Percentiles rank a stretch among this genome's conserved stretches.
These are phyloP conservation scores for Orchesella flavescens DNA, from an alignment of 2,888 invertebrate species.

Conservation along the genomic window DNA sequence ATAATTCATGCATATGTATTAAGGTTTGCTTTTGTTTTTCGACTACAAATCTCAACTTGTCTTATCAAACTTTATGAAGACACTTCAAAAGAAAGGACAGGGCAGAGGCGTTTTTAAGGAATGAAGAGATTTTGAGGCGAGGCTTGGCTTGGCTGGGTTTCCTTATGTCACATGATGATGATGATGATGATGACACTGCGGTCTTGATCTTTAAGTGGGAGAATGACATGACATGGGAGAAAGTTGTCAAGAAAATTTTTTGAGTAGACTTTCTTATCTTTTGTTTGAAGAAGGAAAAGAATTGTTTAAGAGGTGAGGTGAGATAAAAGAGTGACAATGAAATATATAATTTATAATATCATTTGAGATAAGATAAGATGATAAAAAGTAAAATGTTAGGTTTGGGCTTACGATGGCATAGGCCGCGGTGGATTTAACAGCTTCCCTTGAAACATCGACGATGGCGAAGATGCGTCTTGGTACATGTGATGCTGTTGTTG, in stretches of 20 bases:
- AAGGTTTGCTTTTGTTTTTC: too few relatives aligned
- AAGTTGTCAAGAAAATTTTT: not conserved
- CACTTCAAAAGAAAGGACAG: slow-evolving; percentile 21
- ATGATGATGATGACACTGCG: slow-evolving; percentile 25
- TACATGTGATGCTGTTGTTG: slow-evolving; percentile 54
- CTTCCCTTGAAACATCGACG: slow-evolving; percentile 71
- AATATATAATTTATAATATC: not conserved
- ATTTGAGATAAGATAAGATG: not conserved
- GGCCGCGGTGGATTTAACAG: slow-evolving; percentile 71
- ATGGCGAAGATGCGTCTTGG: slow-evolving; percentile 70
- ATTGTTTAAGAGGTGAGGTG: slow-evolving; percentile 12
- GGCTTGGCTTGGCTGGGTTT: slow-evolving; percentile 22
- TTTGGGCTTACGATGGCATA: slow-evolving; percentile 67
- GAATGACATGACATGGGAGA: not conserved
- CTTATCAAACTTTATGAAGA: slow-evolving; percentile 3
- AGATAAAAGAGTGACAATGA: not conserved
- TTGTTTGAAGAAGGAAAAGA: not conserved
- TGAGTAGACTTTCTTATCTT: too few relatives aligned
- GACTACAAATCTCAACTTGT: not conserved
- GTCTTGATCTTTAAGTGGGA: not conserved
- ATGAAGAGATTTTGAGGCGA: slow-evolving; percentile 2
- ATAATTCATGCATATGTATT: too few relatives aligned
- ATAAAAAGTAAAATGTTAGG: not conserved
- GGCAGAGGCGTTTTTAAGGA: not conserved
- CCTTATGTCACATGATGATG: slow-evolving; percentile 2